Evolutionary conservation across 1,140 invertebrate species (phyloP), one percentile per base, ranked within the genome.

Genomic region (Hypsibius dujardini): DNA sequence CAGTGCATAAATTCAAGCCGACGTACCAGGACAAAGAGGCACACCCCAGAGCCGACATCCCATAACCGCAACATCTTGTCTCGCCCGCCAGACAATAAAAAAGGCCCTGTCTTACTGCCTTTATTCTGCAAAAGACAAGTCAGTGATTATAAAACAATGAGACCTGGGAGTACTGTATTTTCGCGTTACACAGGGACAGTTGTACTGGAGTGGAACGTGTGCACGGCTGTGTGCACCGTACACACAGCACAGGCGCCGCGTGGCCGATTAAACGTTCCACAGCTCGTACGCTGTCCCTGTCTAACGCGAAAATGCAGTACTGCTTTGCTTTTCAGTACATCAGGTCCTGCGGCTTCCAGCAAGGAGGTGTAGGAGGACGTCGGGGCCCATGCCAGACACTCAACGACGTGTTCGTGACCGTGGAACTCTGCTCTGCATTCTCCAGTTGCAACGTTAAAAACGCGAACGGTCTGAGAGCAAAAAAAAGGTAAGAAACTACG

Each of bases 351-450:
- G 14, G 90, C 92, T 78, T 95, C 90, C 80, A 89, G 90, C 76
- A 97, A 89, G 70, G 87, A 84, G 67, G 86, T 84, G 73, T 85
- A 82, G 46, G 91, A 86, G 46, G 84, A 83, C 74, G 93, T 92
- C 46, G 92, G 91, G 72, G 93, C 94, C 95, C 95, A 98, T 73
- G 92, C 86, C 76, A 99, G 87, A 80, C 93, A 96, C 79, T 99
- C 95, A 7, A 98, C 92, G 1, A 97, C 94, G 80, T 99, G 93
- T 77, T 98, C 94, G 80, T 98, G 95, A 77, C 95, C 95, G 77
- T 93, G 84, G 69, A 98, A 82, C 82, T 96, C 93, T 80, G 88
- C 86, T 83, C 93, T 93, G 79, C 89, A 92, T 77, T 94, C 90
- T 79, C 90, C 92, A 71, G 87, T 90, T 76, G 88, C 86, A 46